Evolutionary conservation across 2,888 invertebrate genomes (phyloP).

Genomic region (Tenthredo notha): DNA sequence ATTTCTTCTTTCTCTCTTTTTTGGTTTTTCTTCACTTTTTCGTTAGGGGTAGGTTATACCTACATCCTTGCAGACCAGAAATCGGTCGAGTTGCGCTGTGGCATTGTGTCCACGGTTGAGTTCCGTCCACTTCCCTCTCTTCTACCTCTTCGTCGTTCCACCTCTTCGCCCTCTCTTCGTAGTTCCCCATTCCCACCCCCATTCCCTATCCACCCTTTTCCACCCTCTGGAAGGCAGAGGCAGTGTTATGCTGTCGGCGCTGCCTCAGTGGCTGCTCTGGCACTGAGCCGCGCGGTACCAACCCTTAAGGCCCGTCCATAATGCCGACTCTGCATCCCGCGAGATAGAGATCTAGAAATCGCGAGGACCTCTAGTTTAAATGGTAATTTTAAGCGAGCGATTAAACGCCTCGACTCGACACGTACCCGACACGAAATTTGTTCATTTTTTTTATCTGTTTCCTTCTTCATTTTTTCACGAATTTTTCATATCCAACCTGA

Average conservation of each 20-base stretch:
- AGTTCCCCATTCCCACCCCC: not conserved
- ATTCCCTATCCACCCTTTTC: conserved; percentile 7
- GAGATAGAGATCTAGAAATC: conserved; percentile 42
- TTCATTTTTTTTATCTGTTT: not conserved
- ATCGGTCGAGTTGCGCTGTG: conserved; percentile 26
- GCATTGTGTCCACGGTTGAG: conserved; percentile 9
- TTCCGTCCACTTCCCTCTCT: conserved; percentile 23
- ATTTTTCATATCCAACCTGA: not conserved
- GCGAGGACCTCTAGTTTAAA: conserved; percentile 10
- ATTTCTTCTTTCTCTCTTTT: not conserved
- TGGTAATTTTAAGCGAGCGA: conserved; percentile 14
- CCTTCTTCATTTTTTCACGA: no score
- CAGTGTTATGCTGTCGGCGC: conserved; percentile 70
- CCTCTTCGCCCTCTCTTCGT: not conserved
- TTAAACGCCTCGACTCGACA: not conserved
- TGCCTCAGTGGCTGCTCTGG: conserved; percentile 75
- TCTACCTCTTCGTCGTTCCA: no score
- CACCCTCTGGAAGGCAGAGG: conserved; percentile 58
- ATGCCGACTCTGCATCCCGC: conserved; percentile 27
- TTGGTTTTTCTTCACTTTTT: not conserved
- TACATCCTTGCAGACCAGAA: not conserved
- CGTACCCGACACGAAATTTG: not conserved
- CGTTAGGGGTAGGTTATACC: not conserved
- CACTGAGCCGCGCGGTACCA: conserved; percentile 70
- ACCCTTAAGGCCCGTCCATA: conserved; percentile 34